phyloP scores from a whole-genome alignment of 2,888 invertebrate species.

The Drosophila kokeensis region DNA sequence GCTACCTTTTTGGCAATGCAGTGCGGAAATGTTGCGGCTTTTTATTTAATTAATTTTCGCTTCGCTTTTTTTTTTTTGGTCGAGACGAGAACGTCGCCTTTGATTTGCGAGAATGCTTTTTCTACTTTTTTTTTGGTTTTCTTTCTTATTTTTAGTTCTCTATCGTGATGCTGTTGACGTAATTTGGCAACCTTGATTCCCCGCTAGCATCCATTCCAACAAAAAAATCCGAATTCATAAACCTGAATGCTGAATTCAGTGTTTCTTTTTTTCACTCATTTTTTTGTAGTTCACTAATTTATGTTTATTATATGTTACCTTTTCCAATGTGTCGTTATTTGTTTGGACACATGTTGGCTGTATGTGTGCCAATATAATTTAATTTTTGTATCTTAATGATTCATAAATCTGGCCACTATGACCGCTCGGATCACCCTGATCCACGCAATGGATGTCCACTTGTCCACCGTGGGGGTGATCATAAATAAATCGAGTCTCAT shows the following conservation, averaged over 20 bases:
- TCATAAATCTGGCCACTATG: slow-evolving; percentile 67
- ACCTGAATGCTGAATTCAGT: slow-evolving; percentile 42
- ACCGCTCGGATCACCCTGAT: slow-evolving; percentile 53
- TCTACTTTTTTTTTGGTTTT: slow-evolving; percentile 25
- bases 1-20: slow-evolving; percentile 65
- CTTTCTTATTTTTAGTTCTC: slow-evolving; percentile 66
- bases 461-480: slow-evolving; percentile 33
- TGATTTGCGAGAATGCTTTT: slow-evolving; percentile 64
- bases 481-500: slow-evolving; percentile 55
- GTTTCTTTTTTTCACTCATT: slow-evolving; percentile 22
- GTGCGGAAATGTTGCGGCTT: slow-evolving; percentile 62
- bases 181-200: slow-evolving; percentile 79
- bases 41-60: slow-evolving; percentile 65
- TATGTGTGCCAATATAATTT: slow-evolving; percentile 26
- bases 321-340: slow-evolving; percentile 73
- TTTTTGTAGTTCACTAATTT: slow-evolving; percentile 57
- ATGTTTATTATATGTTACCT: slow-evolving; percentile 77
- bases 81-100: slow-evolving; percentile 68
- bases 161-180: slow-evolving; percentile 74
- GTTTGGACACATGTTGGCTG: slow-evolving; percentile 62
- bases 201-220: slow-evolving; percentile 40
- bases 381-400: slow-evolving; percentile 57
- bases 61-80: slow-evolving; percentile 12
- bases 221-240: slow-evolving; percentile 23
- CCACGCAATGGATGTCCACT: slow-evolving; percentile 43